Percentiles rank a stretch among this genome's conserved stretches.
phyloP scores from a whole-genome alignment of 2,888 invertebrate genomes.

The Cetonia aurata region DNA sequence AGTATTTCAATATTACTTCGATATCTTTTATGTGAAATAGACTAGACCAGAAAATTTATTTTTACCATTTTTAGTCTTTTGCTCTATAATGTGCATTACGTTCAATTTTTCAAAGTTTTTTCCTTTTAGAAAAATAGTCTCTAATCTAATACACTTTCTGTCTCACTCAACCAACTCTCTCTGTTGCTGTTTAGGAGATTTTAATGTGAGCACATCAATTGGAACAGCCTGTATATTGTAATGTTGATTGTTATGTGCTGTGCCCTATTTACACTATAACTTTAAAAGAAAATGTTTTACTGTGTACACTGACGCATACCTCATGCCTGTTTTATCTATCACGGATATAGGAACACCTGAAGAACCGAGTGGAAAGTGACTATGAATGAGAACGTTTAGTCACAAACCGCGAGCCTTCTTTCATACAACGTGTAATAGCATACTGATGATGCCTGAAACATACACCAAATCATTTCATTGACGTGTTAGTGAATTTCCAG shows the following conservation, averaged over 20 bases:
- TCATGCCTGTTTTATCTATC: slow-evolving; percentile 67
- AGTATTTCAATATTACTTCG: no score
- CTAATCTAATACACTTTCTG: no score
- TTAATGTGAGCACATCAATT: neutral
- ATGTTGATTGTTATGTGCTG: slow-evolving; percentile 3
- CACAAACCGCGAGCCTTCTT: slow-evolving; percentile 32
- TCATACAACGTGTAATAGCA: slow-evolving; percentile 62
- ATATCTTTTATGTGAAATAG: no score
- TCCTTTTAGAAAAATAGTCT: no score
- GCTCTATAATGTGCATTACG: no score
- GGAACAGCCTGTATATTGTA: neutral
- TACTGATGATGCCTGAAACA: slow-evolving; percentile 57
- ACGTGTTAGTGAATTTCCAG: slow-evolving; percentile 11
- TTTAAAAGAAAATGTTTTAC: slow-evolving; percentile 45
- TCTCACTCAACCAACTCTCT: no score
- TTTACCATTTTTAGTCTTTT: no score
- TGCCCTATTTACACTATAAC: slow-evolving; percentile 42
- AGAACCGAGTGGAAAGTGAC: slow-evolving; percentile 73
- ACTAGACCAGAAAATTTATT: no score
- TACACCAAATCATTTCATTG: slow-evolving; percentile 42
- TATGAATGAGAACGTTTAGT: slow-evolving; percentile 69
- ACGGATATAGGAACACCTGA: slow-evolving; percentile 70
- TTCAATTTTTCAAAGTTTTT: no score
- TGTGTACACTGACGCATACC: slow-evolving; percentile 62
- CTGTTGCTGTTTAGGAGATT: neutral